A percentile compares a stretch with the other conserved stretches of the same genome.
Conservation (phyloP, 2,888 invertebrate genomes). For the Synergus gifuensis region DNA sequence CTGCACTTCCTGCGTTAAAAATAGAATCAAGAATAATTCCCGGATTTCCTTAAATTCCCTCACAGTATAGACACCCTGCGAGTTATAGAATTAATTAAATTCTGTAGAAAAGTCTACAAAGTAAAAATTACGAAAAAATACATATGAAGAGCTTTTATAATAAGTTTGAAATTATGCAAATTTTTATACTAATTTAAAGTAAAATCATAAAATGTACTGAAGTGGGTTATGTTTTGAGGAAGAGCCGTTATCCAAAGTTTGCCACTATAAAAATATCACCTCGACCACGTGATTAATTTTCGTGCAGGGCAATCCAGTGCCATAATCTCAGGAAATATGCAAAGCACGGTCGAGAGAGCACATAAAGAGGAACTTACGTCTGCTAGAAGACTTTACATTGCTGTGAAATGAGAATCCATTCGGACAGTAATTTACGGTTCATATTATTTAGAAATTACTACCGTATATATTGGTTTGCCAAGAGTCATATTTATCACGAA, state of each 20-base stretch:
- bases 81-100: background rate
- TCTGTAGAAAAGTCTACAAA: background rate
- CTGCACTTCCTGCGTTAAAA: too few species aligned
- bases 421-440: conserved; percentile 57
- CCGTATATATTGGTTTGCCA: conserved; percentile 61
- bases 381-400: conserved; percentile 47
- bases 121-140: background rate
- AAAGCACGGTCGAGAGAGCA: conserved; percentile 48
- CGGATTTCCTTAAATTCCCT: too few species aligned
- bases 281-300: conserved; percentile 50
- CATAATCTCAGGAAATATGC: conserved; percentile 55
- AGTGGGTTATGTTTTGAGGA: conserved; percentile 9
- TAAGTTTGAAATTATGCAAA: background rate
- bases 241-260: conserved; percentile 18
- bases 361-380: conserved; percentile 51
- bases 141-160: background rate
- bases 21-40: too few species aligned
- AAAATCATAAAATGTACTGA: background rate
- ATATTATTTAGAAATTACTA: conserved; percentile 56
- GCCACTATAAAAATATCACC: conserved; percentile 45
- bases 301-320: conserved; percentile 44
- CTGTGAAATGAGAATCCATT: conserved; percentile 53
- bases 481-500: conserved; percentile 53
- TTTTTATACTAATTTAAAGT: background rate
- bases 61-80: too few species aligned